Evolutionary conservation across 1,140 invertebrate species (phyloP).

Genomic region (Bombus superbus): DNA sequence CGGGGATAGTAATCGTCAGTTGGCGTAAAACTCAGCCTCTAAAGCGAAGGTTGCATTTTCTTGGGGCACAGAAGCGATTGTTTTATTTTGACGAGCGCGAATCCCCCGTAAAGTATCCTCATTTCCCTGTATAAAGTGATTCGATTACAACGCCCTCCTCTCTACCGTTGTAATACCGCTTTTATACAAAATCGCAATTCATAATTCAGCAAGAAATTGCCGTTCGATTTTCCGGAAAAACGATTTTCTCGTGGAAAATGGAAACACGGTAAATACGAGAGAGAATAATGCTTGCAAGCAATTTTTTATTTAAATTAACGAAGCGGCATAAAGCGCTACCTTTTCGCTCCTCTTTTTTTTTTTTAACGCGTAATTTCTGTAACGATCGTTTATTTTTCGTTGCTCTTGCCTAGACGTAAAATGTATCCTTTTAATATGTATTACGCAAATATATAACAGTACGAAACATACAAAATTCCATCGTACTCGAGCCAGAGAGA

Average conservation of each 20-base stretch:
- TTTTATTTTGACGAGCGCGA: slow-evolving; percentile 29
- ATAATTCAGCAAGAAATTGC: slow-evolving; percentile 37
- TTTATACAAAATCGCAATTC: slow-evolving; percentile 45
- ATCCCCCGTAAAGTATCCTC: slow-evolving; percentile 33
- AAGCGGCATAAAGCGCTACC: neutral
- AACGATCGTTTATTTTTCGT: neutral
- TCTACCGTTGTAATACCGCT: slow-evolving; percentile 23
- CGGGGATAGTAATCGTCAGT: neutral
- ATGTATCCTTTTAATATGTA: neutral
- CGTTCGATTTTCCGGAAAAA: slow-evolving; percentile 38
- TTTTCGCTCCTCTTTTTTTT: neutral
- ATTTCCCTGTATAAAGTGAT: slow-evolving; percentile 42
- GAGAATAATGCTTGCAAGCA: neutral
- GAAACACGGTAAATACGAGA: neutral
- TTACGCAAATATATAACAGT: neutral
- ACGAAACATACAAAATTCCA: neutral
- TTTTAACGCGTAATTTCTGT: neutral
- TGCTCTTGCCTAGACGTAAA: neutral
- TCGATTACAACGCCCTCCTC: slow-evolving; percentile 21
- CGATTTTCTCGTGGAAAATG: neutral
- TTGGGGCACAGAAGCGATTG: neutral
- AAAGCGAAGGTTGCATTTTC: slow-evolving; percentile 21
- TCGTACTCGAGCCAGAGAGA: neutral
- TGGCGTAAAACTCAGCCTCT: neutral
- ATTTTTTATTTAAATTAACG: slow-evolving; percentile 2